A percentile compares a stretch with the other conserved stretches of the same genome.
phyloP scores from a whole-genome alignment of 2,113 vertebrate species.

The Python bivittatus region DNA sequence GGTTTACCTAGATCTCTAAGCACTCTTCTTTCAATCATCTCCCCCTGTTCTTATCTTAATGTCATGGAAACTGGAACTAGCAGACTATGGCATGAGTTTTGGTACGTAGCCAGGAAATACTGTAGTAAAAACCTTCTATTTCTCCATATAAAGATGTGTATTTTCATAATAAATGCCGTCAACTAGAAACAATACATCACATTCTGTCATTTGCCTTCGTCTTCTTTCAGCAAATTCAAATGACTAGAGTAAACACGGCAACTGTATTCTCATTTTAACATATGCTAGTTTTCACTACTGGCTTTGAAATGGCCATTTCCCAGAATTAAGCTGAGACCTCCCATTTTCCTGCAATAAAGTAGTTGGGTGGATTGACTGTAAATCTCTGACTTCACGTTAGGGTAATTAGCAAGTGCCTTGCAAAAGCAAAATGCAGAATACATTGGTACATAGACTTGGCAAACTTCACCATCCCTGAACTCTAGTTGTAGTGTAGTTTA shows the following conservation, averaged over 20 bases:
- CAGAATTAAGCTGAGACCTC: neutral
- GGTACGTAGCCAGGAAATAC: neutral
- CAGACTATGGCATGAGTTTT: neutral
- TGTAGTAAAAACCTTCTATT: neutral
- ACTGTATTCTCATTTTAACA: neutral
- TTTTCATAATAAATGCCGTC: neutral
- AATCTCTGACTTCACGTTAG: neutral
- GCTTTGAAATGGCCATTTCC: neutral
- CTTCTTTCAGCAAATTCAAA: neutral
- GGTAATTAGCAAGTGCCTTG: neutral
- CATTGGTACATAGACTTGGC: neutral
- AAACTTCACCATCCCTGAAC: neutral
- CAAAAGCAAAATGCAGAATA: neutral
- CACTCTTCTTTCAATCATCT: neutral
- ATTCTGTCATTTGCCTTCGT: neutral
- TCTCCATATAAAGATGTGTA: neutral
- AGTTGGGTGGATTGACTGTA: neutral
- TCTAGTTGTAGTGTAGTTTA: neutral
- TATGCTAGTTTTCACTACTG: neutral
- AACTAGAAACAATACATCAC: neutral
- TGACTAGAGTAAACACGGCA: neutral
- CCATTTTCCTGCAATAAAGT: neutral
- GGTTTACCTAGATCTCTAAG: neutral
- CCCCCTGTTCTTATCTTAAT: neutral
- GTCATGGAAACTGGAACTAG: neutral